These are phyloP conservation scores for Pogonocichla stellata DNA, from an alignment of 2,113 vertebrate species.

Conservation along the genomic window DNA sequence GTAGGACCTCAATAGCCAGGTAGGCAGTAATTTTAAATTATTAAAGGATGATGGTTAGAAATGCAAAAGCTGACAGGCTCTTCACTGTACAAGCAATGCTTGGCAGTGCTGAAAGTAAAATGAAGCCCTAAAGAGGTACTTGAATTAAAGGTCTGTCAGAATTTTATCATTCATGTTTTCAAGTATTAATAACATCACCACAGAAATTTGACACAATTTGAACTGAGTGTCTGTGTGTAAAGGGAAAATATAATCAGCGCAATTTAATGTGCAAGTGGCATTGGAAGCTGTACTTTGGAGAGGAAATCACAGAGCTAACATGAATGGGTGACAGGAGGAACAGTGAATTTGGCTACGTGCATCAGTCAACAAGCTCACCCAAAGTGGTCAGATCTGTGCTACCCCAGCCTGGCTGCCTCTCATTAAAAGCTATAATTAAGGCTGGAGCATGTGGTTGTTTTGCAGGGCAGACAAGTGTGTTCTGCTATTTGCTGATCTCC, in stretches of 20 bases:
- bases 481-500: constrained; percentile 8
- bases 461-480: background rate
- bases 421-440: background rate
- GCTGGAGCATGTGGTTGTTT: background rate
- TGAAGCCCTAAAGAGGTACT: background rate
- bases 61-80: constrained; percentile 1
- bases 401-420: background rate
- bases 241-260: background rate
- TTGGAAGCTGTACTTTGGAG: background rate
- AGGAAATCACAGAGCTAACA: background rate
- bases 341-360: fast-evolving
- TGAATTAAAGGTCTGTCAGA: constrained; percentile 26
- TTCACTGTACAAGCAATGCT: background rate
- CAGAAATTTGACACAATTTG: background rate
- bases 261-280: background rate
- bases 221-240: background rate
- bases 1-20: background rate
- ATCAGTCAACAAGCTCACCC: background rate
- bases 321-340: background rate
- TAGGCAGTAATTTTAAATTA: background rate
- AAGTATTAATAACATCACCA: background rate
- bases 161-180: background rate
- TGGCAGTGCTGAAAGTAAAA: background rate
- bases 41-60: background rate
- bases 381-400: background rate